phyloP scores from a whole-genome alignment of 1,140 invertebrate species.

The Venturia canescens region DNA sequence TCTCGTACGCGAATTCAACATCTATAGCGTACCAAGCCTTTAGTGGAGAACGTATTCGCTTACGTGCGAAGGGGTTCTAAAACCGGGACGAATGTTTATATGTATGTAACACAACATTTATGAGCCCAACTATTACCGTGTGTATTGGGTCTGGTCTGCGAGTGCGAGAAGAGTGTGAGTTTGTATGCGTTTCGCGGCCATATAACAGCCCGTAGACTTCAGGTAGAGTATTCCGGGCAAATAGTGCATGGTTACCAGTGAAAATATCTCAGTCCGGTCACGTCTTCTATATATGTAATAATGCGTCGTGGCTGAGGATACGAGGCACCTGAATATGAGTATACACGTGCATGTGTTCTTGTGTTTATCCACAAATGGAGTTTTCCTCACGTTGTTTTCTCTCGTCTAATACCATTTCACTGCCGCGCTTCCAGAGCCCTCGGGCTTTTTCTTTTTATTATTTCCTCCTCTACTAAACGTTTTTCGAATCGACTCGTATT shows the following conservation, averaged over 20 bases:
- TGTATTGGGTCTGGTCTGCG: not conserved
- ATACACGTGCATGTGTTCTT: not conserved
- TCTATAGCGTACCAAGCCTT: too few species aligned
- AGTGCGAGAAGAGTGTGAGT: not conserved
- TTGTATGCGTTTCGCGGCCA: conserved; percentile 32
- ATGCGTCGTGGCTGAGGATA: conserved; percentile 36
- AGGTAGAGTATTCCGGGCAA: conserved; percentile 29
- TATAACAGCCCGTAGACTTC: conserved; percentile 40
- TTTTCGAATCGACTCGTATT: not conserved
- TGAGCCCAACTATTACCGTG: conserved; percentile 16
- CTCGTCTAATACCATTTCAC: conserved; percentile 16
- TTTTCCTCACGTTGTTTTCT: conserved; percentile 43
- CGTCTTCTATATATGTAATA: conserved; percentile 50
- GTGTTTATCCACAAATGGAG: conserved; percentile 46
- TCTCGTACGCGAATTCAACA: too few species aligned
- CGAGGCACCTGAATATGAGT: not conserved
- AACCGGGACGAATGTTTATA: conserved; percentile 22
- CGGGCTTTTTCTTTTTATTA: not conserved
- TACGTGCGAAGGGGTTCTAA: conserved; percentile 19
- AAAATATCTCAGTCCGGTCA: conserved; percentile 47
- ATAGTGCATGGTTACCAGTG: conserved; percentile 40
- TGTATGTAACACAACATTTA: conserved; percentile 33
- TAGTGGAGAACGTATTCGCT: conserved; percentile 14
- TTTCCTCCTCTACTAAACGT: not conserved
- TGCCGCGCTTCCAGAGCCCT: not conserved